phyloP scores from a whole-genome alignment of 2,797 vertebrate genomes.

The Hyperoplus lanceolatus region DNA sequence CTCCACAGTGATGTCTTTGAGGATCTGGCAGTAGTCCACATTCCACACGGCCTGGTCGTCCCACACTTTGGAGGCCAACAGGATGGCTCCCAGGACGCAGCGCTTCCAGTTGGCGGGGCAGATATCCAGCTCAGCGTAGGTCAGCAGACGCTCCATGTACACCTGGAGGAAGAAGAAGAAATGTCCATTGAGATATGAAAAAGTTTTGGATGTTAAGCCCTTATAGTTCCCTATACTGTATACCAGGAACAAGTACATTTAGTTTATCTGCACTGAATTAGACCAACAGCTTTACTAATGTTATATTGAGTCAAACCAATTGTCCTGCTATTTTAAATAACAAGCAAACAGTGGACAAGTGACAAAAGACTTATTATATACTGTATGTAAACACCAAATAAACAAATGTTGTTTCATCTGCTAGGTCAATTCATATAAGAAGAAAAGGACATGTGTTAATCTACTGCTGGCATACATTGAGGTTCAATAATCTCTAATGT shows the following conservation, averaged over 20 bases:
- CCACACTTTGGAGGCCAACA: conserved; percentile 98
- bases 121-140: conserved; percentile 97
- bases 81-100: conserved; percentile 94
- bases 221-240: background rate
- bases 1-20: conserved; percentile 97
- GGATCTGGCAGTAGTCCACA: conserved; percentile 99
- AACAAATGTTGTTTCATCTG: too few relatives aligned
- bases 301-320: background rate
- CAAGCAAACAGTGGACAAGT: too few relatives aligned
- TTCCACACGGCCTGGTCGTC: conserved; percentile 99
- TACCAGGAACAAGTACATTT: too few relatives aligned
- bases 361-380: too few relatives aligned
- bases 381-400: too few relatives aligned
- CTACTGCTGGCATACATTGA: background rate
- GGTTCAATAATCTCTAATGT: background rate
- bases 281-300: background rate
- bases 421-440: too few relatives aligned
- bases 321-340: too few relatives aligned
- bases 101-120: conserved; percentile 97
- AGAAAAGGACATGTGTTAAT: background rate
- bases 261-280: background rate
- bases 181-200: background rate
- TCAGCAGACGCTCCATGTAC: conserved; percentile 95
- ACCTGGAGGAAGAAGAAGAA: conserved; percentile 80
- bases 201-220: background rate